A percentile compares a stretch with the other conserved stretches of the same genome.
phyloP scores from a whole-genome alignment of 2,797 vertebrate species.

The Acanthornis magna region DNA sequence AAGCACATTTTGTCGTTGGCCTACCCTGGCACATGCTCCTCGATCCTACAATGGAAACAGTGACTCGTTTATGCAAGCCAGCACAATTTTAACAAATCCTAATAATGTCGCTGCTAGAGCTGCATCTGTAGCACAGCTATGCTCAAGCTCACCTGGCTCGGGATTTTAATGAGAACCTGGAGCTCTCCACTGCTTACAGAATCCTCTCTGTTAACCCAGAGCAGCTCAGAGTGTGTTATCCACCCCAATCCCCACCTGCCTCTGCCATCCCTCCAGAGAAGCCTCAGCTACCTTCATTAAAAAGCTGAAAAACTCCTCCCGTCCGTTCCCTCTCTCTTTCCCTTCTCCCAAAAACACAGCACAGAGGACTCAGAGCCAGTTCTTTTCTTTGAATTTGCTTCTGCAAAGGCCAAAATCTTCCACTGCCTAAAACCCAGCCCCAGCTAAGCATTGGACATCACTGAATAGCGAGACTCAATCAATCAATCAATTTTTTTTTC shows the following conservation, averaged over 20 bases:
- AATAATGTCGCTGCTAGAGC: neutral
- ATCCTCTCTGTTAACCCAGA: neutral
- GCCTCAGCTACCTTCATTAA: neutral
- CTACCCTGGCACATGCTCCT: fast-evolving
- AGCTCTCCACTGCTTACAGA: neutral
- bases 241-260: neutral
- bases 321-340: neutral
- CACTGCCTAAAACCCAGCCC: neutral
- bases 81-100: neutral
- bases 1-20: neutral
- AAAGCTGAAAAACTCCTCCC: neutral
- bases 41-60: neutral
- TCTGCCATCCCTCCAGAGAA: neutral
- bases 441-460: neutral
- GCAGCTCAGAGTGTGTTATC: fast-evolving
- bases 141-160: neutral
- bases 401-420: neutral
- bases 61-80: neutral
- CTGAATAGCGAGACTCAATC: neutral
- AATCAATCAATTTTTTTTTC: neutral
- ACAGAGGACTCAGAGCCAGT: neutral
- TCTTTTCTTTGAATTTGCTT: neutral
- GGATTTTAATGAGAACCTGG: neutral
- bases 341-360: neutral
- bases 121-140: neutral